Evolutionary conservation across 2,888 invertebrate species (phyloP).

Genomic region (Eugnorisma glareosa): DNA sequence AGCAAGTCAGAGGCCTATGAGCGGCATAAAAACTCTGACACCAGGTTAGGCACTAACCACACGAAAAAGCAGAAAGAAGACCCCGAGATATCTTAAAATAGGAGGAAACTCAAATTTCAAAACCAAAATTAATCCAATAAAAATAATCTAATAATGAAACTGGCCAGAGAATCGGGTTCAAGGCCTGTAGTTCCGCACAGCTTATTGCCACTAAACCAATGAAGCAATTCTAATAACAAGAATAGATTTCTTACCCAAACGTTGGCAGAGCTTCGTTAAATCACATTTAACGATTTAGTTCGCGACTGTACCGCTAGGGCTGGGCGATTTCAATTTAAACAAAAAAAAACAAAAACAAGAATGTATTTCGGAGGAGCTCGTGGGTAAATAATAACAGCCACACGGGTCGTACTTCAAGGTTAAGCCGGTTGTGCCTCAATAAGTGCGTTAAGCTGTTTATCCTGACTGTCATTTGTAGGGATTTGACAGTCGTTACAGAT

Average conservation of each 20-base stretch:
- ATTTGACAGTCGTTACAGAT: neutral
- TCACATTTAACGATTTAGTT: constrained; percentile 61
- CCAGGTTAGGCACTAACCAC: no score
- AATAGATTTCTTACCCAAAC: constrained; percentile 63
- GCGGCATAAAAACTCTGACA: no score
- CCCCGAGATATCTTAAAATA: neutral
- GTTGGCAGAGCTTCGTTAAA: constrained; percentile 60
- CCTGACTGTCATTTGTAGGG: neutral
- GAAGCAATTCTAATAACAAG: constrained; percentile 59
- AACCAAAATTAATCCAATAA: constrained; percentile 15
- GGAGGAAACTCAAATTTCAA: neutral
- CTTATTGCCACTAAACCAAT: constrained; percentile 55
- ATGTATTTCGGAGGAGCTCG: accelerated
- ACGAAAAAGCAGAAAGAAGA: no score
- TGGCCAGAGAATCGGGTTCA: constrained; percentile 52
- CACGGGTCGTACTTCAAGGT: neutral
- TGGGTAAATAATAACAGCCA: neutral
- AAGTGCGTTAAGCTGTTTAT: neutral
- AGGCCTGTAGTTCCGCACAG: constrained; percentile 47
- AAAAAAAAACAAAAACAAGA: no score
- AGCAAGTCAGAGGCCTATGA: no score
- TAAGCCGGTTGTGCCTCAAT: neutral
- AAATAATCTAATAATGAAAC: constrained; percentile 39
- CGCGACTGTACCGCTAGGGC: constrained; percentile 42
- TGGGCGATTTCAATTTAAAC: constrained; percentile 8